phyloP scores from a whole-genome alignment of 2,888 invertebrate species.

The Ctenicera cuprea region DNA sequence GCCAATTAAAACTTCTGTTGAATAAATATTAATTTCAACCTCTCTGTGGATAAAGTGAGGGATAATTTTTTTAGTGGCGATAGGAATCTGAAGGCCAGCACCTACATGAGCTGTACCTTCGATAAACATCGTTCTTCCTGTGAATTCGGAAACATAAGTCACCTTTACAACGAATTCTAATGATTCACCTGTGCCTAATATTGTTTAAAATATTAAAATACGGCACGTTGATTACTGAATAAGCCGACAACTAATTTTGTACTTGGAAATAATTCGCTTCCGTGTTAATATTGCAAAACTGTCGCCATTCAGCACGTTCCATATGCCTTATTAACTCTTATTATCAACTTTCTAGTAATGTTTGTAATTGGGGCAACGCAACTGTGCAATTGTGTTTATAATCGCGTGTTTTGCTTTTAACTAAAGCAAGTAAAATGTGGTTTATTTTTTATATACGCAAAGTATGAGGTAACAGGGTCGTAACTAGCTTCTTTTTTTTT shows the following conservation, averaged over 20 bases:
- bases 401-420: neutral
- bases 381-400: neutral
- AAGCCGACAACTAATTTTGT: neutral
- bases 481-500: too few species aligned
- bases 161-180: neutral
- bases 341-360: constrained; percentile 19
- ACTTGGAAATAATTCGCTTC: neutral
- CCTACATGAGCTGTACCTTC: neutral
- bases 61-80: constrained; percentile 17
- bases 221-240: neutral
- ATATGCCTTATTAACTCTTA: constrained; percentile 15
- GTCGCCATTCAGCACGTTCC: neutral
- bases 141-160: constrained; percentile 20
- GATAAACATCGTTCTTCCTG: constrained; percentile 28
- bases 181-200: constrained; percentile 9
- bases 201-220: too few species aligned
- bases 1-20: constrained; percentile 16
- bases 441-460: too few species aligned
- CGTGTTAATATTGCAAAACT: neutral
- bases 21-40: constrained; percentile 25
- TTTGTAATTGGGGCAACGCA: constrained; percentile 10
- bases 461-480: too few species aligned
- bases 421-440: neutral
- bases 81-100: constrained; percentile 28
- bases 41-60: neutral